Evolutionary conservation across 2,888 invertebrate species (phyloP).

Genomic region (Nasonovia ribisnigri): DNA sequence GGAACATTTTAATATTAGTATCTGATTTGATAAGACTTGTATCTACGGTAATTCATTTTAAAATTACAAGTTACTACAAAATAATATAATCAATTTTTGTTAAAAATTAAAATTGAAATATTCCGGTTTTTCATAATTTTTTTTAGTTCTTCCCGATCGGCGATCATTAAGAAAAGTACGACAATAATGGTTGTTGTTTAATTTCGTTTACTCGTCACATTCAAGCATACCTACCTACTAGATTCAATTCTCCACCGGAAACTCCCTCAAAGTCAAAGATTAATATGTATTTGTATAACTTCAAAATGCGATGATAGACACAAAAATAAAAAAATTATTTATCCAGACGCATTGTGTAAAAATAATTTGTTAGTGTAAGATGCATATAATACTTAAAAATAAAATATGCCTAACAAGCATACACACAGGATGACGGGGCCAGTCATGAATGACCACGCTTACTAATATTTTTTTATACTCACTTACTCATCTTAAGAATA

Average conservation of each 20-base stretch:
- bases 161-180: neutral
- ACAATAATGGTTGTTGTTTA: neutral
- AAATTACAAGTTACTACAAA: neutral
- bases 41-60: neutral
- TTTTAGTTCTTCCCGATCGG: neutral
- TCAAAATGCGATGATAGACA: neutral
- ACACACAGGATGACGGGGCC: neutral
- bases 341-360: too few relatives aligned
- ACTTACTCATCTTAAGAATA: neutral
- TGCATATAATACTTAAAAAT: too few relatives aligned
- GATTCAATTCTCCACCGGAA: neutral
- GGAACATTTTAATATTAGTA: neutral
- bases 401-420: neutral
- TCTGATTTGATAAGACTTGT: neutral
- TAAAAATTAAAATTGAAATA: neutral
- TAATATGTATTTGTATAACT: too few relatives aligned
- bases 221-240: neutral
- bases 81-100: neutral
- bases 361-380: neutral
- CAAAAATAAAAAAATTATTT: neutral
- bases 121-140: neutral
- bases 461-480: neutral
- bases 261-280: neutral
- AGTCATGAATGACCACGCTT: neutral
- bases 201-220: neutral